Evolutionary conservation across 1,140 invertebrate species (phyloP), one percentile per base, ranked within the genome.

Genomic region (Oreohelix idahoensis): DNA sequence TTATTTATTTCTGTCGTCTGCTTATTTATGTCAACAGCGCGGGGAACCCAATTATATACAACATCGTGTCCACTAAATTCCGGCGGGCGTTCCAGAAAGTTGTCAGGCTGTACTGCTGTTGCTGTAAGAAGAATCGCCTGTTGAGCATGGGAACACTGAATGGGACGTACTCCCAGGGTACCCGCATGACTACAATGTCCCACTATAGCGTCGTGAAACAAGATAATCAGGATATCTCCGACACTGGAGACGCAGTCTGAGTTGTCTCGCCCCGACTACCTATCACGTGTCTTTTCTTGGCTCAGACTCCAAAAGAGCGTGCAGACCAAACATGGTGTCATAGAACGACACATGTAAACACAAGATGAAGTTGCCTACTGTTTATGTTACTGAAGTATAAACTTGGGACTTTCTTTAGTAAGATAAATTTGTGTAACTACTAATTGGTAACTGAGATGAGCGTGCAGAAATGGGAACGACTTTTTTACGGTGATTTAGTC

Each of bases 1-100:
- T 97, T 76, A 94, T 98, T n/a, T 97, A 96, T 92, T 96, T 97
- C 92, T 96, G 95, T 87, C 84, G 90, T 23, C 79, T 90, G 13
- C 84, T 91, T 81, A 83, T 90, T 58, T 91, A 90, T 73, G 77
- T 90, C 15, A 91, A 92, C 84, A 91, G 90, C 73, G 89, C 89
- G 10, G 87, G 87, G 0, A 92, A 92, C 76, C 90, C 91, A 0
- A 86, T 92, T 69, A 87, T 91, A 39, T 92, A 92, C 85, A 91
- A 90, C 53, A 73, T 87, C 42, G 83, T 88, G 15, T 88, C 87
- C 26, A 84, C 87, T 29, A 90, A 88, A 75, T 90, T 90, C 84
- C 81, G 89, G 8, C 73, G 84, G 13, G 89, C 89, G 15, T 90
- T 88, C 83, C 79, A 81, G 79, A 81, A 71, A 51, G 85, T 84